phyloP scores from a whole-genome alignment of 2,797 vertebrate species.

The Pipistrellus nathusii region DNA sequence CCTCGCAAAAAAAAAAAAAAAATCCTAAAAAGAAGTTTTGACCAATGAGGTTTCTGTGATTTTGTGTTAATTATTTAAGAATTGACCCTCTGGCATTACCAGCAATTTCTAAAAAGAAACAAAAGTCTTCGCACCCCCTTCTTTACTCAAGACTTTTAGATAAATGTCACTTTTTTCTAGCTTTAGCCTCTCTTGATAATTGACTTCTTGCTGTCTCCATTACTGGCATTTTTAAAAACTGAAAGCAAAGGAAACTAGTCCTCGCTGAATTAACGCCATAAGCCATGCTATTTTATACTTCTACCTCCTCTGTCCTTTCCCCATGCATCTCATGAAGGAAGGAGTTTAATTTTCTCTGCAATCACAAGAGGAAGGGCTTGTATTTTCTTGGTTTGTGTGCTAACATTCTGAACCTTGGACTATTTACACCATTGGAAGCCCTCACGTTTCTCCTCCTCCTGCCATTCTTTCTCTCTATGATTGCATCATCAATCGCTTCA shows the following conservation, averaged over 20 bases:
- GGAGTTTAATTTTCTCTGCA: conserved; percentile 14
- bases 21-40: neutral
- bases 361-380: conserved; percentile 12
- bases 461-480: neutral
- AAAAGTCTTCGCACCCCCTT: neutral
- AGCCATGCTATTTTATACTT: neutral
- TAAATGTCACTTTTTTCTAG: neutral
- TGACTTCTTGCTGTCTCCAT: neutral
- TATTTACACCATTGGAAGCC: neutral
- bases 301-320: neutral
- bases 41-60: neutral
- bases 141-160: neutral
- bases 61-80: conserved; percentile 38
- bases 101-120: neutral
- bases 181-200: neutral
- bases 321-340: neutral
- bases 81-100: neutral
- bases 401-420: neutral
- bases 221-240: conserved; percentile 9
- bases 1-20: neutral
- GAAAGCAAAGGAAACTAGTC: conserved; percentile 4
- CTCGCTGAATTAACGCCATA: neutral
- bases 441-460: neutral
- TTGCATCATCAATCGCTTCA: neutral
- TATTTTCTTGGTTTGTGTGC: neutral